phyloP scores from a whole-genome alignment of 2,797 vertebrate species.

The Sebastes oblongus region DNA sequence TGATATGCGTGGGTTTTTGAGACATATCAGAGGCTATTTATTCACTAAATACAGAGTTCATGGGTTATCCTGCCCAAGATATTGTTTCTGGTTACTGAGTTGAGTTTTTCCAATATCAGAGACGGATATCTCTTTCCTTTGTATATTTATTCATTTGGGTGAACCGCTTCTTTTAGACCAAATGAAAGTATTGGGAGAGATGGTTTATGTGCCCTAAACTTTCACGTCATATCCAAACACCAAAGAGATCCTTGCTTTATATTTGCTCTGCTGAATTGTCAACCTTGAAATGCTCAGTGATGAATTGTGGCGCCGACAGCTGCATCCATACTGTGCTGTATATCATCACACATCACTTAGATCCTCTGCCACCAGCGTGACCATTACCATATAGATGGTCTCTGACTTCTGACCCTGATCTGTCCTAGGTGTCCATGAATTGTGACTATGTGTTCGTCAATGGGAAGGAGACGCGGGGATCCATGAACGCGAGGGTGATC shows the following conservation, averaged over 20 bases:
- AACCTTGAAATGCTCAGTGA: slow-evolving; percentile 39
- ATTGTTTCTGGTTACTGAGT: not conserved
- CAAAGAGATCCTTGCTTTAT: not conserved
- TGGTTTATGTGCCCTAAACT: slow-evolving; percentile 20
- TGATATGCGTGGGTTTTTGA: not conserved
- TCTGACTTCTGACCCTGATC: slow-evolving; percentile 62
- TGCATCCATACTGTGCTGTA: slow-evolving; percentile 9
- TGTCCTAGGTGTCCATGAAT: slow-evolving; percentile 93
- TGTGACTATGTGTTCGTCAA: slow-evolving; percentile 98
- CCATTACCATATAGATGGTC: slow-evolving; percentile 68
- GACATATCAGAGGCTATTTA: not conserved
- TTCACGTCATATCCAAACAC: not conserved
- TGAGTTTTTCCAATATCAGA: not conserved
- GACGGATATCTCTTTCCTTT: no score
- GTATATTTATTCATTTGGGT: not conserved
- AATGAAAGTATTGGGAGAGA: not conserved
- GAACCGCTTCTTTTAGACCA: not conserved
- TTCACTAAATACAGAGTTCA: not conserved
- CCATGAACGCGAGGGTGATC: slow-evolving; percentile 94
- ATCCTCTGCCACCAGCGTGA: slow-evolving; percentile 1
- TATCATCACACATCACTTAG: slow-evolving; percentile 41
- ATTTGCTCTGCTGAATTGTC: slow-evolving; percentile 28
- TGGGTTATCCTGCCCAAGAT: not conserved
- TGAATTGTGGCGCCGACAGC: slow-evolving; percentile 34
- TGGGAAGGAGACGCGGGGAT: slow-evolving; percentile 94